These are phyloP conservation scores for Dasyprocta punctata DNA, from an alignment of 2,113 vertebrate genomes.

Conservation along the genomic window DNA sequence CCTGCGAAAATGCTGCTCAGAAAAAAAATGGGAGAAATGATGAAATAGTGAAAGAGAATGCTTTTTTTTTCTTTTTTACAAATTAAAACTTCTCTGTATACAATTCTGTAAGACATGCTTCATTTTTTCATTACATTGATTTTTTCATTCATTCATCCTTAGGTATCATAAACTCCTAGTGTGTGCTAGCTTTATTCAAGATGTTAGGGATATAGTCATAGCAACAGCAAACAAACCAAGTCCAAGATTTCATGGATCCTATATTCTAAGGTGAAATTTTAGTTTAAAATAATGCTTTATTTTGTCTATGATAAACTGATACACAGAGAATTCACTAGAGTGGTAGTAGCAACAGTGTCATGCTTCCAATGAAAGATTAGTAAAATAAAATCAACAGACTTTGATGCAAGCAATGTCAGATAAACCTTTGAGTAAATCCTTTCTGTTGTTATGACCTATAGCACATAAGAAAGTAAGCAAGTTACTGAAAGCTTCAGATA, in stretches of 20 bases:
- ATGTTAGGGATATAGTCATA: background rate
- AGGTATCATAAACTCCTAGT: background rate
- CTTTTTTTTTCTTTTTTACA: background rate
- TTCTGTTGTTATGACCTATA: background rate
- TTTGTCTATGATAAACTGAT: background rate
- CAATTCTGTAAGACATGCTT: background rate
- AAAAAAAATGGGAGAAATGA: background rate
- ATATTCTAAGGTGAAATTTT: background rate
- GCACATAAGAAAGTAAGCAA: background rate
- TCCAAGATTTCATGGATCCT: background rate
- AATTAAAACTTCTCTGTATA: background rate
- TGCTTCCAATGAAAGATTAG: background rate
- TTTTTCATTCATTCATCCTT: background rate
- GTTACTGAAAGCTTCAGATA: background rate
- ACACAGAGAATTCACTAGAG: background rate
- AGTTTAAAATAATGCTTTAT: background rate
- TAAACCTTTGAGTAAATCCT: background rate
- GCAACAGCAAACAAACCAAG: background rate
- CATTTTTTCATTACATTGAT: background rate
- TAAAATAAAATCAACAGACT: background rate
- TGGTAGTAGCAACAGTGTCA: accelerated
- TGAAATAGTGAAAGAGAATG: background rate
- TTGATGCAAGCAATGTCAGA: background rate
- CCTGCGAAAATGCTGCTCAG: background rate
- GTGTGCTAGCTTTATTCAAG: background rate